Evolutionary conservation across 1,140 invertebrate genomes (phyloP).

Genomic region (Portunus trituberculatus): DNA sequence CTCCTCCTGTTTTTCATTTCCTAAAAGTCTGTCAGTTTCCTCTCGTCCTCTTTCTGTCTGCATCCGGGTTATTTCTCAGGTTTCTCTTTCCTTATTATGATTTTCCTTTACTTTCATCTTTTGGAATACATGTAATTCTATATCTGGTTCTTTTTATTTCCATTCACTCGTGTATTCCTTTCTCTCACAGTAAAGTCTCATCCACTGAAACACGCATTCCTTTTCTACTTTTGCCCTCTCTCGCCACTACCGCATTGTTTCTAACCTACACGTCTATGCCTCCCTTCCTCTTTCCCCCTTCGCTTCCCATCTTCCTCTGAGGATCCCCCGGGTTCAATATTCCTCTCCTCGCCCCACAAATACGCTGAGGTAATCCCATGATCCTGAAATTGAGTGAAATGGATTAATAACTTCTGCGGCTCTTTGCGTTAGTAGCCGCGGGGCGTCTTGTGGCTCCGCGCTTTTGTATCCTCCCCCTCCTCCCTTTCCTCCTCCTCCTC

Average conservation of each 20-base stretch:
- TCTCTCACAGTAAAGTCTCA: no score
- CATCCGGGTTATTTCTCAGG: no score
- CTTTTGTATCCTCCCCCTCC: not conserved
- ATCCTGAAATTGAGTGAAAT: conserved; percentile 60
- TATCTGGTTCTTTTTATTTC: no score
- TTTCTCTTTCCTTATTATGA: not conserved
- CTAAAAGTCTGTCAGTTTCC: not conserved
- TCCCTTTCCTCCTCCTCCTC: no score
- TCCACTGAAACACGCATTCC: no score
- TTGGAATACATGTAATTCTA: no score
- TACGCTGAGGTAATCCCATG: conserved; percentile 51
- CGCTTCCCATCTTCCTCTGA: no score
- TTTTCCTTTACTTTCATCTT: no score
- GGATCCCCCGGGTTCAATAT: not conserved
- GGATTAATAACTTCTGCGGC: conserved; percentile 58
- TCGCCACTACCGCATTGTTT: no score
- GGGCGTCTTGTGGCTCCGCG: not conserved
- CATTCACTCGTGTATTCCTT: no score
- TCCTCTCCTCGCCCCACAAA: conserved; percentile 36
- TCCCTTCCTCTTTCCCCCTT: not conserved
- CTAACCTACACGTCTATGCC: not conserved
- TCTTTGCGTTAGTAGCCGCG: conserved; percentile 38
- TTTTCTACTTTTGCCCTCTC: no score
- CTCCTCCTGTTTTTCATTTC: not conserved
- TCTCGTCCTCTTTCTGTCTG: not conserved